Evolutionary conservation across 2,113 vertebrate genomes (phyloP), one percentile per base, ranked within the genome.

Genomic region (Centrocercus urophasianus): DNA sequence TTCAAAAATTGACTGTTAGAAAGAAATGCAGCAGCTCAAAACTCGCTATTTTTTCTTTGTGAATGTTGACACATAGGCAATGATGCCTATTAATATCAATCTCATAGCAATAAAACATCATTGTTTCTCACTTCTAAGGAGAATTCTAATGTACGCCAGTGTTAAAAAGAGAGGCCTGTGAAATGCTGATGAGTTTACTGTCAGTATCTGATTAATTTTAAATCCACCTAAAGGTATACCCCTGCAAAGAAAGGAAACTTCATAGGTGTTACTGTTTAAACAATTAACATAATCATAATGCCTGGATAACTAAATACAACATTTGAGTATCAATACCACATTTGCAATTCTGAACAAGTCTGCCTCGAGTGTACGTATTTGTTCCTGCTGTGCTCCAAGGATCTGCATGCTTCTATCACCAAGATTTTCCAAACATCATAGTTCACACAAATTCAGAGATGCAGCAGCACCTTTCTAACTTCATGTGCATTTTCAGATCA

Each of bases 401-500:
- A 66, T 45, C 30, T 50, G 16, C 5, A 22, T 6, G 2, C 66
- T 48, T 28, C 1, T 2, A 47, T 40, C 32, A 48, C n/a, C 32
- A 52, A 47, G 16, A 47, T 11, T 50, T 11, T 34, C 13, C 14
- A 19, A 22, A 57, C 1, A 11, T 21, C 17, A 52, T 0, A 2
- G 30, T 57, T 34, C 1, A 0, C 6, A 5, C 3, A 16, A 47
- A 19, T 13, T 69, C 77, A 75, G 63, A 87, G 30, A 20, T 70
- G 11, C 59, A 21, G 36, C 27, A 72, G 22, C 27, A 73, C 17
- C 34, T 18, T 72, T 45, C 34, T 40, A 83, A 36, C 13, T 13
- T 2, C 6, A 67, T 27, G 7, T 25, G 28, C 3, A 3, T 0
- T 1, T 11, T 71, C 12, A 56, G 21, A 74, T 32, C 13, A 48